These are phyloP conservation scores for Acronicta alni DNA, from an alignment of 2,888 invertebrate species.

Conservation along the genomic window DNA sequence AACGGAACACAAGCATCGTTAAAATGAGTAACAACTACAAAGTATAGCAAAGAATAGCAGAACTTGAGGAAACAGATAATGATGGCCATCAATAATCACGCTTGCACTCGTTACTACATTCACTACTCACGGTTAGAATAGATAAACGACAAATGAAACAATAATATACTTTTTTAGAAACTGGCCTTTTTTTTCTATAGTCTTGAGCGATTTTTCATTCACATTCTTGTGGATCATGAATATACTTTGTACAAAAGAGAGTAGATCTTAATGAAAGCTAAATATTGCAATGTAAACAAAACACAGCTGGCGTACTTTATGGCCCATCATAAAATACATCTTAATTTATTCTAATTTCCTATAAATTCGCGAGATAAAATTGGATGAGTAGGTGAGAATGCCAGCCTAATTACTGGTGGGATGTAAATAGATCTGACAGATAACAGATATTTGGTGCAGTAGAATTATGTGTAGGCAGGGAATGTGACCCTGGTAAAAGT, in stretches of 20 bases:
- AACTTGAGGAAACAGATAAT: slow-evolving; percentile 44
- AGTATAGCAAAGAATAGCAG: slow-evolving; percentile 25
- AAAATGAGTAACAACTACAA: slow-evolving; percentile 41
- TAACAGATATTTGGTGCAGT: slow-evolving; percentile 3
- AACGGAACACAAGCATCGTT: slow-evolving; percentile 42
- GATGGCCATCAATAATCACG: slow-evolving; percentile 50
- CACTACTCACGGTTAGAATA: neutral
- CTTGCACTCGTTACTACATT: slow-evolving; percentile 13
- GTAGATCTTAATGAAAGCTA: neutral
- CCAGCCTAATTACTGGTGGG: slow-evolving; percentile 6
- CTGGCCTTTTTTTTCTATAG: too few relatives aligned
- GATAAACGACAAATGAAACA: neutral
- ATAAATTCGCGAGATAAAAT: slow-evolving; percentile 6
- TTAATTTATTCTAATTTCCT: slow-evolving; percentile 19
- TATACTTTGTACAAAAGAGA: too few relatives aligned
- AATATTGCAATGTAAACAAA: slow-evolving; percentile 13
- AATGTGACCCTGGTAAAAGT: slow-evolving; percentile 5
- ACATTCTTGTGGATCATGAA: neutral
- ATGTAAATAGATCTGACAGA: slow-evolving; percentile 15
- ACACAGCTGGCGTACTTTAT: slow-evolving; percentile 13
- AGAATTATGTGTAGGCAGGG: too few relatives aligned
- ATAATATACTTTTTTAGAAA: neutral
- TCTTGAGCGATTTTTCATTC: neutral
- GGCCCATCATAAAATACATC: slow-evolving; percentile 11
- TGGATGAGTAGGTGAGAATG: slow-evolving; percentile 11